Conservation (phyloP, 2,888 invertebrate genomes). For the Halictus quadricinctus region DNA sequence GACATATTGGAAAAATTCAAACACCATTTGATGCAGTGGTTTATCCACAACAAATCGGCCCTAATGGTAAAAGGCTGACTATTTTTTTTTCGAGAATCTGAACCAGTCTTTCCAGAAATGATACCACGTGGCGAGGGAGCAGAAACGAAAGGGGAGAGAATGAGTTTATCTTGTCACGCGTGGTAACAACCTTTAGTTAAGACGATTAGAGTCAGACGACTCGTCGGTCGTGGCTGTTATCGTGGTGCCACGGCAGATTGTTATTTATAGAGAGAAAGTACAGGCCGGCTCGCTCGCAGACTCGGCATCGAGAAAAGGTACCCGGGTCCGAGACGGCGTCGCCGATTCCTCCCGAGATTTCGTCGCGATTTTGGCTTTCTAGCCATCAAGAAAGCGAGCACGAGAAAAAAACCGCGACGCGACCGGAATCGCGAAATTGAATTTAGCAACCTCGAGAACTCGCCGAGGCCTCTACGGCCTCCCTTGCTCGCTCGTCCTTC, state of each 20-base stretch:
- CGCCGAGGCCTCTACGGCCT: neutral
- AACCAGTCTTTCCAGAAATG: neutral
- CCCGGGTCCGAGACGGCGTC: neutral
- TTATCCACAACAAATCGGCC: neutral
- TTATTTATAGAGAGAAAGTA: slow-evolving; percentile 76
- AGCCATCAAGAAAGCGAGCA: slow-evolving; percentile 13
- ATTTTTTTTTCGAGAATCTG: neutral
- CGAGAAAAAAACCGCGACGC: neutral
- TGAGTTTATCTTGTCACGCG: slow-evolving; percentile 49
- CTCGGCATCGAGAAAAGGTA: slow-evolving; percentile 25
- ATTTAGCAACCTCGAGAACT: neutral
- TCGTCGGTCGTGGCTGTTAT: slow-evolving; percentile 62
- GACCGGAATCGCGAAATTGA: neutral
- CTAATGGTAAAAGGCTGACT: neutral
- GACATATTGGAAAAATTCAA: neutral
- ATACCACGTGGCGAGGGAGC: neutral
- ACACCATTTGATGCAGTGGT: neutral
- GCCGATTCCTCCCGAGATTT: slow-evolving; percentile 24
- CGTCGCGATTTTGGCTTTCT: slow-evolving; percentile 15
- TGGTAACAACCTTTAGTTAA: slow-evolving; percentile 70
- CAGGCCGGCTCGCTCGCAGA: slow-evolving; percentile 9
- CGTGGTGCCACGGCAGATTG: slow-evolving; percentile 59
- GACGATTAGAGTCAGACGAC: slow-evolving; percentile 67
- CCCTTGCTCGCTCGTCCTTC: neutral
- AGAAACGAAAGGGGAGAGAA: slow-evolving; percentile 33